Base-by-base conservation (phyloP, 64 coral and sea anemone genomes). In the Stylophora pistillata region DNA sequence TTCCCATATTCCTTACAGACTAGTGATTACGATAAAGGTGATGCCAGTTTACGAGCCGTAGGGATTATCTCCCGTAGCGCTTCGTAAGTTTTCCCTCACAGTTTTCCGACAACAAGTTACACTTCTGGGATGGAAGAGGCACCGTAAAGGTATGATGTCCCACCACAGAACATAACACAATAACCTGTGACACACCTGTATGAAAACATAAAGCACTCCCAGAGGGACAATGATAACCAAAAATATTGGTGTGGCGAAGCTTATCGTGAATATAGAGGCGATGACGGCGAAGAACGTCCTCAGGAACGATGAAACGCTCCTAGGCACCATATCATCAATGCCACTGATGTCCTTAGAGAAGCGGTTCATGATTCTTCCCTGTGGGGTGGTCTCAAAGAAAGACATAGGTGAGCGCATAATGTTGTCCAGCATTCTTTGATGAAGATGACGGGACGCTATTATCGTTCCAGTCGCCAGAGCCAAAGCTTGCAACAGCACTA, bases 361-460 rank as follows among this genome's bases (percentile, higher is more conserved):
- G 30, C 95, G 88, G 56, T 98, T 98, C 17, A 98, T 89, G 71
- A 98, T 98, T 13, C 95, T 89, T n/a, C 95, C 95, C 20, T 86
- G 84, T 0, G 95, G 95, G 52, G 95, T 98, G 73, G 91, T 98
- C 95, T 98, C 95, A 74, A 98, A 98, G 54, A 98, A 98, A 2
- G 84, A 71, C 91, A 98, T 93, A 5, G 82, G 70, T 3, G 87
- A 91, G 59, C 84, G 91, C 88, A 98, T 75, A 37, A 98, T 85
- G 71, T 98, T 98, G 29, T 80, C 62, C 10, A 94, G 16, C 54
- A 98, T 76, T 63, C 26, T 30, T 27, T 94, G 72, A 55, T 98
- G 95, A 33, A 98, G 91, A 28, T 55, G 55, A 2, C 82, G 86
- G 13, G 95, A 98, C 0, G 91, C 91, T 10, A 56, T 33, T 28